Conservation (phyloP, 2,888 invertebrate genomes). For the Bembecia ichneumoniformis region DNA sequence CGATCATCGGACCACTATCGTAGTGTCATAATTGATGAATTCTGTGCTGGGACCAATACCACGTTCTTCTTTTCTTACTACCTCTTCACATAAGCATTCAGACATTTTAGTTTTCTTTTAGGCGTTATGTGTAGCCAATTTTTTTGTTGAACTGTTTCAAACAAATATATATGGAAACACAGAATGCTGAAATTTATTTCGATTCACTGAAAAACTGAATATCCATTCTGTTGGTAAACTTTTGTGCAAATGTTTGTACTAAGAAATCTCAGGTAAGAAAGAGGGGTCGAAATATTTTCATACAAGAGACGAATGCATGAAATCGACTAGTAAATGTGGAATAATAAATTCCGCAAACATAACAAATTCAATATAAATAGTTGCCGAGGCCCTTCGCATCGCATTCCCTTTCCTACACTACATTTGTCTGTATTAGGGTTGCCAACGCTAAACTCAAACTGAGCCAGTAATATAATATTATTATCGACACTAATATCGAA, state of each 20-base stretch:
- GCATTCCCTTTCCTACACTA: conserved; percentile 40
- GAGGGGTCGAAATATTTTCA: neutral
- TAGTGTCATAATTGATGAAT: too few species aligned
- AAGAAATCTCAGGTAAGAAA: too few species aligned
- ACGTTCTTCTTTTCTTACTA: too few species aligned
- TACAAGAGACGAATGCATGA: conserved; percentile 11
- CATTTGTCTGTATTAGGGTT: conserved; percentile 46
- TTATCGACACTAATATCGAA: neutral
- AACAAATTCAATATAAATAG: conserved; percentile 55
- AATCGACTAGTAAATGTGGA: conserved; percentile 44
- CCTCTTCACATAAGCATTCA: too few species aligned
- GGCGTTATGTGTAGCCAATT: too few species aligned
- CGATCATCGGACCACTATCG: too few species aligned
- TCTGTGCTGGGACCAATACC: too few species aligned
- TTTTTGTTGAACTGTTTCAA: too few species aligned
- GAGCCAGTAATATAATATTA: conserved; percentile 5
- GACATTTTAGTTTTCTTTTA: too few species aligned
- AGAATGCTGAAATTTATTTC: too few species aligned
- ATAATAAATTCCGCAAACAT: conserved; percentile 38
- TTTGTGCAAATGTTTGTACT: neutral
- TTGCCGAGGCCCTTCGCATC: conserved; percentile 31
- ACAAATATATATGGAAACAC: too few species aligned
- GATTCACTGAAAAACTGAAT: too few species aligned
- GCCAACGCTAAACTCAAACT: conserved; percentile 20
- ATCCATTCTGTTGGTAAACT: neutral